Base-by-base conservation (phyloP, 1,140 invertebrate genomes). In the Nilaparvata lugens region DNA sequence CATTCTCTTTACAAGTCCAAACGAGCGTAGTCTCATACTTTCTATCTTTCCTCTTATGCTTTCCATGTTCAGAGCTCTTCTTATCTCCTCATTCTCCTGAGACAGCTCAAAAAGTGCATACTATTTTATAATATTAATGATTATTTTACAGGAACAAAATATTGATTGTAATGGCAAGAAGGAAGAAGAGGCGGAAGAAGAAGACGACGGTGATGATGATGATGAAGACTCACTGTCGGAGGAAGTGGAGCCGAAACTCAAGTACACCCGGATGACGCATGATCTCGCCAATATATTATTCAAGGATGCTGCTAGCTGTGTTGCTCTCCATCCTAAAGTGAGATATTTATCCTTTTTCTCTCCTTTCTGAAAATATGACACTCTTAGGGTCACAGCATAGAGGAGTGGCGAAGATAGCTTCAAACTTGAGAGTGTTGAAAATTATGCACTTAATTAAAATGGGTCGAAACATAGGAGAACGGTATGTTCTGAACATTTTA, bases 291-390 rank as follows among this genome's bases (percentile, higher is more conserved):
- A 83, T 65, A 95, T 97, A 69, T 75, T 97, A 3, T 81, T 85
- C 69, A 91, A 88, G 67, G 93, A 97, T 78, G 86, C 89, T 62
- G 89, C 93, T 21, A 93, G 87, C 71, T 95, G 91, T 70, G 87
- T 95, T 65, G 87, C 91, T 66, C 89, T 96, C 14, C 92, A 97
- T 76, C 83, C 91, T 16, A 97, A 96, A 77, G 89, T 91, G 72
- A 59, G 53, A 55, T 19, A 2, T 54, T 48, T 35, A 16, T 25
- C 21, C 9, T 40, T 35, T 4, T 18, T 21, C 7, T 7, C 25
- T 23, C 31, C 25, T 4, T 2, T 19, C 13, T 18, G 21, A 5
- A 42, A 6, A 40, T 52, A 16, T 16, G 21, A 6, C 5, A 23
- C 38, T 6, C 18, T 52, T 52, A n/a, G 4, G 7, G 13, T 45